phyloP scores from a whole-genome alignment of 2,888 invertebrate genomes.

The Rutpela maculata region DNA sequence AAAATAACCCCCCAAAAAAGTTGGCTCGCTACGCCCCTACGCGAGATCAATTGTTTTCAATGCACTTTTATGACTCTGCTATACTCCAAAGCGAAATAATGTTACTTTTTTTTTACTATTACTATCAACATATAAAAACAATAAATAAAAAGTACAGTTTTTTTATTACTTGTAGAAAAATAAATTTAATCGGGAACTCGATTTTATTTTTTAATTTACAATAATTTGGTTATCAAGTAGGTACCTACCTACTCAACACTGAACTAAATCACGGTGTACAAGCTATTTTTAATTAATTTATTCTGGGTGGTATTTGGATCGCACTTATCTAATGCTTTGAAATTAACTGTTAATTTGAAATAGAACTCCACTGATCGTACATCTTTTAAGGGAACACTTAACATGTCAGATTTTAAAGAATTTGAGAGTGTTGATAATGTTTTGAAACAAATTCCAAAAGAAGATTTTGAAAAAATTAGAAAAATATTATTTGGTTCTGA shows the following conservation, averaged over 20 bases:
- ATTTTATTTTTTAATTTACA: no score
- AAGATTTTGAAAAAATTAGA: constrained; percentile 49
- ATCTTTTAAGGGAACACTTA: not conserved
- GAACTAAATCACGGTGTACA: not conserved
- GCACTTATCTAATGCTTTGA: constrained; percentile 40
- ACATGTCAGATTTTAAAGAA: constrained; percentile 54
- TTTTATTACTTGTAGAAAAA: no score
- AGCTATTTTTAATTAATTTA: constrained; percentile 50
- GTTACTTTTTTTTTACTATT: no score
- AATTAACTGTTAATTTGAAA: constrained; percentile 16
- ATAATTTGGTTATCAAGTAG: no score
- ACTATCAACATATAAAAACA: no score
- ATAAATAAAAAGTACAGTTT: no score
- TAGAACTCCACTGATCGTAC: constrained; percentile 8
- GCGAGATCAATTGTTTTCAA: no score
- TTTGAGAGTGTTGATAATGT: constrained; percentile 52
- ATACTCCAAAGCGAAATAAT: no score
- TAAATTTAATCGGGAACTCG: no score
- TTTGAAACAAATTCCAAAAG: constrained; percentile 49
- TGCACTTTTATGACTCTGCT: no score
- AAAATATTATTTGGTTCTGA: constrained; percentile 52
- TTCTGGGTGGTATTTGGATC: constrained; percentile 44
- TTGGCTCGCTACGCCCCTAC: no score
- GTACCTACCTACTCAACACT: not conserved
- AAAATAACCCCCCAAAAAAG: no score